A percentile compares a stretch with the other conserved stretches of the same genome.
Conservation (phyloP, 2,113 vertebrate genomes). For the Pteruthius melanotis region DNA sequence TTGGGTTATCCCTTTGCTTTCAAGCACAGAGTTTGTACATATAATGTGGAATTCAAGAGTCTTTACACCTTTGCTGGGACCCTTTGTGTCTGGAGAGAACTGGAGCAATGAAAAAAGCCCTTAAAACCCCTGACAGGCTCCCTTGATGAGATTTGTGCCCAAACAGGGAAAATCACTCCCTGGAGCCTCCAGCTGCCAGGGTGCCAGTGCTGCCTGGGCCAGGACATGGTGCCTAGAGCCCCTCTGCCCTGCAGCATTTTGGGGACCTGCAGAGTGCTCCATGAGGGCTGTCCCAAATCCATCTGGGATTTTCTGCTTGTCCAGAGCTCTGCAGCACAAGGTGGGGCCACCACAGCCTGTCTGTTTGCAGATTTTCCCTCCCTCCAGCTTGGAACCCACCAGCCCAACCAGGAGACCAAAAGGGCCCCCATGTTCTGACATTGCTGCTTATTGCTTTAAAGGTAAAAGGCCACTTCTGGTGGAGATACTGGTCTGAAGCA, state of each 20-base stretch:
- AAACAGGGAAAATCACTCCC: accelerated
- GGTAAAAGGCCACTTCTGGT: background rate
- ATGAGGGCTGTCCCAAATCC: accelerated
- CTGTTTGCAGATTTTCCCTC: background rate
- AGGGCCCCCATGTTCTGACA: background rate
- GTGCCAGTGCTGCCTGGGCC: background rate
- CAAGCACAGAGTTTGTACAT: background rate
- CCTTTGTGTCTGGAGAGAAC: background rate
- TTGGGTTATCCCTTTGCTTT: background rate
- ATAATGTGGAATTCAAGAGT: background rate
- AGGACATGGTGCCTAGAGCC: background rate
- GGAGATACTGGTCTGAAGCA: background rate
- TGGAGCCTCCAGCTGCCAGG: background rate
- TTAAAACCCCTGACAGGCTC: background rate
- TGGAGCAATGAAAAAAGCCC: background rate
- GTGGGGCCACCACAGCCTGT: background rate
- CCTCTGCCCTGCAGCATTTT: background rate
- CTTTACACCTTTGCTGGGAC: background rate
- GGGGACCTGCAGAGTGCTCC: background rate
- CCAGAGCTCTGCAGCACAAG: background rate
- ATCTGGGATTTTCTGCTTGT: background rate
- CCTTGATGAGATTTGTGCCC: background rate
- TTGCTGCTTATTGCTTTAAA: background rate
- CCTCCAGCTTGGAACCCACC: background rate
- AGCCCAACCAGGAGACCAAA: background rate